Evolutionary conservation across 2,113 vertebrate genomes (phyloP), one percentile per base, ranked within the genome.

Genomic region (Ictalurus furcatus): DNA sequence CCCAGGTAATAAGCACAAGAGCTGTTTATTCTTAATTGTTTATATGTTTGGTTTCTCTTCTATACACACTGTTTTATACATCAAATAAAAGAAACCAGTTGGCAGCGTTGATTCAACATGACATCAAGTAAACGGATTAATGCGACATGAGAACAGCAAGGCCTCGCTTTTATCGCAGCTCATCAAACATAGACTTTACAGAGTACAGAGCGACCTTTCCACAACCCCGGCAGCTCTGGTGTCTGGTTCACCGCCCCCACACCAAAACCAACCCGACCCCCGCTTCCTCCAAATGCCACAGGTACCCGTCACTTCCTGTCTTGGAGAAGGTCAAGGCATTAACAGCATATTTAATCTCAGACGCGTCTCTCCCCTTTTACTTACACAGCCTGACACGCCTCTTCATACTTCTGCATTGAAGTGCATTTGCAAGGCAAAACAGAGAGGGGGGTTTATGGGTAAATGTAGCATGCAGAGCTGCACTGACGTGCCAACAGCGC

Each of bases 271-370:
- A 25, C 3, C 9, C 37, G 16, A 0, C 14, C 21, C 44, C 16
- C 6, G 6, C 30, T 63, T 19, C 40, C 81, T 71, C 87, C 82
- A 65, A 73, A 82, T 85, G 74, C 90, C 90, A 87, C 74, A 63
- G 83, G 89, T 56, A 85, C 81, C 61, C 54, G 81, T 74, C 83
- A 88, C 63, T 84, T 88, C 85, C 86, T 73, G 85, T 92, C 87
- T 84, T 37, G 44, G 87, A 87, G 80, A 90, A 92, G 91, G 90
- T 87, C 87, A 91, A 54, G 69, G 40, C 85, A 37, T 40, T 61
- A 63, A 61, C 30, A 2, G 58, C 9, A 84, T 81, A 28, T 82
- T n/a, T 56, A n/a, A 59, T 37, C 74, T 44, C 83, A 44, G 21
- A 1, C 6, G 23, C 61, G 48, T 48, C 48, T 48, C 44, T 48